Evolutionary conservation across 1,140 invertebrate species (phyloP).

Genomic region (Ips nitidus): DNA sequence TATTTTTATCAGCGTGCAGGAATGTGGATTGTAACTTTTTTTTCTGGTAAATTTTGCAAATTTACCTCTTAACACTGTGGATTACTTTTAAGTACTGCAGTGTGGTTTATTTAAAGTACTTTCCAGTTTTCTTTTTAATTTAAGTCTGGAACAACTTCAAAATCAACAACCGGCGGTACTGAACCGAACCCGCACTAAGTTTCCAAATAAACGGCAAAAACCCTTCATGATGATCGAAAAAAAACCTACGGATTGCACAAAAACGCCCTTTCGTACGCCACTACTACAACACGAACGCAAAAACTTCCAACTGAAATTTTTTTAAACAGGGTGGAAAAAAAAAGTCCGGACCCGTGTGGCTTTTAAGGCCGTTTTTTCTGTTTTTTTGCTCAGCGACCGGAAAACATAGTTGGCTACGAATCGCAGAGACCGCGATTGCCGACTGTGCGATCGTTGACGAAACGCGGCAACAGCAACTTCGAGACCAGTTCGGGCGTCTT

Average conservation of each 20-base stretch:
- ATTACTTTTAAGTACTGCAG: no score
- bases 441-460: slow-evolving; percentile 27
- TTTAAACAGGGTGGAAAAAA: not conserved
- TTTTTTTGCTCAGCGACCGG: slow-evolving; percentile 24
- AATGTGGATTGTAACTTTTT: slow-evolving; percentile 4
- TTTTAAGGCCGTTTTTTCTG: not conserved
- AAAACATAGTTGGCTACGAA: slow-evolving; percentile 29
- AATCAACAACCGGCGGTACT: no score
- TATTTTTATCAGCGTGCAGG: not conserved
- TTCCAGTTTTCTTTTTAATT: no score
- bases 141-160: no score
- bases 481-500: slow-evolving; percentile 32
- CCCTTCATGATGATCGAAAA: slow-evolving; percentile 7
- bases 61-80: no score
- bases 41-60: no score
- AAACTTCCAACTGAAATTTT: not conserved
- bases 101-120: no score
- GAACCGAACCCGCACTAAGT: no score
- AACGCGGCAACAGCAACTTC: slow-evolving; percentile 30
- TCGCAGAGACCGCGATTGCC: slow-evolving; percentile 33
- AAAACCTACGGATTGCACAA: slow-evolving; percentile 22
- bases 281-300: not conserved
- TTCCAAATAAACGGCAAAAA: slow-evolving; percentile 11
- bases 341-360: slow-evolving; percentile 16
- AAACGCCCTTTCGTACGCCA: slow-evolving; percentile 12